Conservation (phyloP, 2,113 vertebrate species). For the Ammodytes marinus region DNA sequence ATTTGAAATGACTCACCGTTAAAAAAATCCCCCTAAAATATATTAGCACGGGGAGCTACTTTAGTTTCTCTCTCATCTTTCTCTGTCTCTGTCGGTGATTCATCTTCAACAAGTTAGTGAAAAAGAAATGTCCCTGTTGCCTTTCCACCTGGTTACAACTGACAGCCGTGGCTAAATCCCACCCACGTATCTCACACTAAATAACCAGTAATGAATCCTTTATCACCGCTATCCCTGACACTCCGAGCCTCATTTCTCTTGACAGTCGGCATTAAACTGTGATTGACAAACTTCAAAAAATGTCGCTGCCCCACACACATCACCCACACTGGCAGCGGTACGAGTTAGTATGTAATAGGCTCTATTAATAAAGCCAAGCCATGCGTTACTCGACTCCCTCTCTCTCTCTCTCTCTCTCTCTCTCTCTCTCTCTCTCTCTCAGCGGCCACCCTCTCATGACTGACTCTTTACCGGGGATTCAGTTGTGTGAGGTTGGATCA, state of each 20-base stretch:
- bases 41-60: conserved; percentile 47
- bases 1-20: conserved; percentile 66
- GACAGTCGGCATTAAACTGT: conserved; percentile 42
- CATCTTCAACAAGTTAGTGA: conserved; percentile 63
- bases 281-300: conserved; percentile 73
- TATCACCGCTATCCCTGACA: conserved; percentile 22
- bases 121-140: conserved; percentile 60
- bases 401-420: not conserved
- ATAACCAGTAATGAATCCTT: conserved; percentile 65
- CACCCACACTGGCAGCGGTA: conserved; percentile 45
- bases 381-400: conserved; percentile 70
- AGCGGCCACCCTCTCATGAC: conserved; percentile 59
- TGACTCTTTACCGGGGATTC: conserved; percentile 71
- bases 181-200: conserved; percentile 60
- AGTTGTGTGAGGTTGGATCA: conserved; percentile 81
- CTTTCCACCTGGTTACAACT: conserved; percentile 65
- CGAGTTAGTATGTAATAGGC: conserved; percentile 65
- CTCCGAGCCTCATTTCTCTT: conserved; percentile 23
- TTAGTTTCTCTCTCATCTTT: conserved; percentile 64
- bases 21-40: conserved; percentile 61
- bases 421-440: conserved; percentile 21
- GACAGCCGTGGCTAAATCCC: conserved; percentile 66
- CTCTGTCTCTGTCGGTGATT: conserved; percentile 67
- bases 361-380: conserved; percentile 79
- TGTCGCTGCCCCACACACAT: conserved; percentile 31